Evolutionary conservation across 2,797 vertebrate species (phyloP).

Genomic region (Rhinophrynus dorsalis): DNA sequence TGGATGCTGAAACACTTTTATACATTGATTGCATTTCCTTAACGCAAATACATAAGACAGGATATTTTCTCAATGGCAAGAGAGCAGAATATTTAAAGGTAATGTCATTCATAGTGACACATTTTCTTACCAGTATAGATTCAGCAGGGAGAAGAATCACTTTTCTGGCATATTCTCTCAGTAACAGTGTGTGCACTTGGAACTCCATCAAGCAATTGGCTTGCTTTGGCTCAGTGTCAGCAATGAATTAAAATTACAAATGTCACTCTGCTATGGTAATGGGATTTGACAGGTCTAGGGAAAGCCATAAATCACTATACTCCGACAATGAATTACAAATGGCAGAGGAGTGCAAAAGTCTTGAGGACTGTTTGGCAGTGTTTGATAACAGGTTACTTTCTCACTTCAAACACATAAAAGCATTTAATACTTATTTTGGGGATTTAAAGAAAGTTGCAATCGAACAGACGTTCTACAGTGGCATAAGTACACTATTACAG

Average conservation of each 20-base stretch:
- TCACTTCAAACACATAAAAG: constrained; percentile 22
- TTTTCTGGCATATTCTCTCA: constrained; percentile 3
- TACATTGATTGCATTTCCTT: background rate
- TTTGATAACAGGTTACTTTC: background rate
- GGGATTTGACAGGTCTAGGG: constrained; percentile 27
- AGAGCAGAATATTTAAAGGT: background rate
- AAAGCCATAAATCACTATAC: constrained; percentile 41
- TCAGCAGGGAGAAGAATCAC: background rate
- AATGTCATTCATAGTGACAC: background rate
- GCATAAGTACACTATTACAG: background rate
- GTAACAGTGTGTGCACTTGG: constrained; percentile 7
- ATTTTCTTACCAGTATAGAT: background rate
- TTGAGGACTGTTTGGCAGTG: background rate
- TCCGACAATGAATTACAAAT: background rate
- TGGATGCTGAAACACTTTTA: too few species aligned
- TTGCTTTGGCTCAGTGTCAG: constrained; percentile 19
- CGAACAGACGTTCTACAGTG: background rate
- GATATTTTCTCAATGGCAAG: background rate
- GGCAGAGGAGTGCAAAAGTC: constrained; percentile 1
- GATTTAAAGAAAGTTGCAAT: background rate
- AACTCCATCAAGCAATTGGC: constrained; percentile 18
- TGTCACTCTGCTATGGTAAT: constrained; percentile 48
- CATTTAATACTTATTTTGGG: constrained; percentile 3
- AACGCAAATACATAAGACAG: background rate
- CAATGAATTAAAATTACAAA: constrained; percentile 45